Evolutionary conservation across 2,113 vertebrate genomes (phyloP), one percentile per base, ranked within the genome.

Genomic region (Trichomycterus rosablanca): DNA sequence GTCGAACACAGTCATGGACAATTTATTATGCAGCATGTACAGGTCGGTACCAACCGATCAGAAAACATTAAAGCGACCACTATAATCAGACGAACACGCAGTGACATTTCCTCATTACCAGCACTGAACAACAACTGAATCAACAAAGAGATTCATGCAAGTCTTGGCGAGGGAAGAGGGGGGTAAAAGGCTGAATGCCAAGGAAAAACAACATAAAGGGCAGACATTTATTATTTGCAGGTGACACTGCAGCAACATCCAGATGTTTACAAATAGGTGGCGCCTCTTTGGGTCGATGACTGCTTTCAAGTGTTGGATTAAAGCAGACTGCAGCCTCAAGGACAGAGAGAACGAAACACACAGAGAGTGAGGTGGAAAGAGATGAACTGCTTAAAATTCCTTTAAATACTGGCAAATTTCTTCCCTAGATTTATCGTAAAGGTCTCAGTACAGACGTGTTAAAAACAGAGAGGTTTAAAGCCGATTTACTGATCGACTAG

Each of bases 291-390:
- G 43, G 64, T 48, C 51, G 32, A 24, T 64, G 37, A 30, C 39
- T 46, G 42, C 32, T 30, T 49, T 49, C 63, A 66, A 65, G 61
- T 30, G 40, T 20, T 24, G 49, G 68, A 58, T 44, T 51, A 61
- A 42, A 50, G 53, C 34, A 59, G 32, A 50, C 40, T 42, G 22
- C 14, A 28, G 18, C 63, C 2, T 75, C 68, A 72, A 67, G 64
- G 30, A 59, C 63, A 74, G 26, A 24, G 26, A 60, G 30, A 49
- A n/a, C 24, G 50, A 68, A 4, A 80, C 74, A 78, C 64, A 66
- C 74, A 78, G 59, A 55, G 72, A 53, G 63, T 70, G 67, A 80
- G 28, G 56, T 56, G 74, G 15, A 11, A 22, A 45, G 14, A 35
- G 9, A 20, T 24, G n/a, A 44, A 30, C 39, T 28, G 26, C 14